A percentile compares a stretch with the other conserved stretches of the same genome.
phyloP scores from a whole-genome alignment of 1,140 invertebrate genomes.

The Lepidotrigona ventralis region DNA sequence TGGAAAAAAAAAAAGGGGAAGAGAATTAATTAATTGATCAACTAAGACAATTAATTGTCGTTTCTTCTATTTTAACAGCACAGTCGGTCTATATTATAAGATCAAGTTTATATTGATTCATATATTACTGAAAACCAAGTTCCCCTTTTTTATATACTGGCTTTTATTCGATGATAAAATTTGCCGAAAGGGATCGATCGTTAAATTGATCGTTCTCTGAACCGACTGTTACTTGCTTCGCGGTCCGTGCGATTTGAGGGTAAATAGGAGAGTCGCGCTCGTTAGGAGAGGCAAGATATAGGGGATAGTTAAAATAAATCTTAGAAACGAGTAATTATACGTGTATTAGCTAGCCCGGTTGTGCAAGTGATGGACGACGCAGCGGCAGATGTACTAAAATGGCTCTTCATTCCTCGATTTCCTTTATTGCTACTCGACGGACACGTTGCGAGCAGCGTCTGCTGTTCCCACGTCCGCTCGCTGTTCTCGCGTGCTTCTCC shows the following conservation, averaged over 20 bases:
- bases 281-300: conserved; percentile 78
- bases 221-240: too few relatives aligned
- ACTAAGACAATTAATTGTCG: too few relatives aligned
- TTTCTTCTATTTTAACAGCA: too few relatives aligned
- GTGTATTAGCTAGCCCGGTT: conserved; percentile 78
- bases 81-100: too few relatives aligned
- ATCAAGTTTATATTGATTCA: too few relatives aligned
- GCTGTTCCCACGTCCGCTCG: conserved; percentile 11
- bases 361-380: conserved; percentile 76
- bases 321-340: conserved; percentile 81
- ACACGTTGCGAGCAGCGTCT: conserved; percentile 67
- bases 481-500: background rate
- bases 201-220: too few relatives aligned
- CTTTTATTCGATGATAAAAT: background rate
- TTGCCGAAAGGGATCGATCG: background rate
- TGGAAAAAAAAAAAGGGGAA: too few relatives aligned
- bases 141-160: background rate
- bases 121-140: too few relatives aligned
- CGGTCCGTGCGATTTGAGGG: conserved; percentile 31
- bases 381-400: conserved; percentile 80
- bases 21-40: too few relatives aligned
- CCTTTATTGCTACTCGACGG: conserved; percentile 75
- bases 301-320: conserved; percentile 81
- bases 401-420: conserved; percentile 81
- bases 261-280: conserved; percentile 77